Conservation (phyloP, 2,113 vertebrate genomes). For the Rhineura floridana region DNA sequence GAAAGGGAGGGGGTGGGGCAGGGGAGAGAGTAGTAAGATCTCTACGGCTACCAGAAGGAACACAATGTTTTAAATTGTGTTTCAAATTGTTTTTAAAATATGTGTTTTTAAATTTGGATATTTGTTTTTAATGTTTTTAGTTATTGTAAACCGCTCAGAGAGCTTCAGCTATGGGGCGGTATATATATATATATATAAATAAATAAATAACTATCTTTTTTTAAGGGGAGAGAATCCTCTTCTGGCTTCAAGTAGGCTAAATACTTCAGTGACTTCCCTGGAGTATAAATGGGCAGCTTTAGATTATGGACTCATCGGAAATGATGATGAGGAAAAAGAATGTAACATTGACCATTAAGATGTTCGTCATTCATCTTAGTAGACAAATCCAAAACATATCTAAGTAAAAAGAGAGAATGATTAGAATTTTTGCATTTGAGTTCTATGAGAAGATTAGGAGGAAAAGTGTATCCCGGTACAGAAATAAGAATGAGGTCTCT, state of each 20-base stretch:
- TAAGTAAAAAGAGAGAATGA: background rate
- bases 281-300: background rate
- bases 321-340: background rate
- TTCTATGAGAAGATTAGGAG: background rate
- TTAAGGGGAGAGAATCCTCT: background rate
- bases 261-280: background rate
- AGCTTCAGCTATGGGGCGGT: no score
- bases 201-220: no score
- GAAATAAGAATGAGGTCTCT: background rate
- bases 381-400: background rate
- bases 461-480: background rate
- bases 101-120: no score
- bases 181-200: no score
- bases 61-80: background rate
- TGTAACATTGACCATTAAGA: background rate
- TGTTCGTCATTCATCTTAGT: background rate
- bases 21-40: background rate
- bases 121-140: no score
- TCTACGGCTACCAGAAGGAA: background rate
- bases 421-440: background rate
- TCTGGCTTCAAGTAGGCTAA: background rate
- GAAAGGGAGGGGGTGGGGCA: no score
- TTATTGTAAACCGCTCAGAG: no score
- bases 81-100: no score
- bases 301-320: background rate